phyloP scores from a whole-genome alignment of 2,797 vertebrate genomes.

The Takifugu ocellatus region DNA sequence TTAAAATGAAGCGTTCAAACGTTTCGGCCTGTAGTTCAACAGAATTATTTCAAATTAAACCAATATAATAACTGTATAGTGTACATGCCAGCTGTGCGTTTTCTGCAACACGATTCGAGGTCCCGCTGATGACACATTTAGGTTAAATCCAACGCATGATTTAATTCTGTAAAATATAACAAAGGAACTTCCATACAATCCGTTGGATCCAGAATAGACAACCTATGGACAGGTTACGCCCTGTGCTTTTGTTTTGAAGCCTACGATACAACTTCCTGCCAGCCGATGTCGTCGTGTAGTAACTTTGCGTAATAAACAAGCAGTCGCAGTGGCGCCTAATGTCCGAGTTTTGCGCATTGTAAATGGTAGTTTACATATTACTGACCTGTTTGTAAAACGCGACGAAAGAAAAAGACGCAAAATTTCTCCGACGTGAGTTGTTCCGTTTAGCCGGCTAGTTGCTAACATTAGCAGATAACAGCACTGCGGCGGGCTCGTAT shows the following conservation, averaged over 20 bases:
- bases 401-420: not conserved
- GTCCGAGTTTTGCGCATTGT: slow-evolving; percentile 1
- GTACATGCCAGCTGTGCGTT: no score
- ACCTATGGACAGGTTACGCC: not conserved
- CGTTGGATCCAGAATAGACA: no score
- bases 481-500: slow-evolving; percentile 9
- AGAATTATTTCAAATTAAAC: no score
- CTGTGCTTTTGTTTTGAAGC: slow-evolving; percentile 48
- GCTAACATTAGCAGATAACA: slow-evolving; percentile 48
- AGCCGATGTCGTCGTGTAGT: slow-evolving; percentile 1
- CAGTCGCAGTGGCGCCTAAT: slow-evolving; percentile 17
- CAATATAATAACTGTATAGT: no score
- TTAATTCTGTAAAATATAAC: no score
- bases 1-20: no score
- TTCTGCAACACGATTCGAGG: no score
- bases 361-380: not conserved
- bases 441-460: slow-evolving; percentile 30
- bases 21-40: no score
- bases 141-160: no score
- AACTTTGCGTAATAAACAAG: slow-evolving; percentile 45
- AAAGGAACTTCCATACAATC: no score
- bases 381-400: not conserved
- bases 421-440: not conserved
- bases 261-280: slow-evolving; percentile 25
- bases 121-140: no score